Evolutionary conservation across 1,140 invertebrate species (phyloP), one percentile per base, ranked within the genome.

Genomic region (Chelonus insularis): DNA sequence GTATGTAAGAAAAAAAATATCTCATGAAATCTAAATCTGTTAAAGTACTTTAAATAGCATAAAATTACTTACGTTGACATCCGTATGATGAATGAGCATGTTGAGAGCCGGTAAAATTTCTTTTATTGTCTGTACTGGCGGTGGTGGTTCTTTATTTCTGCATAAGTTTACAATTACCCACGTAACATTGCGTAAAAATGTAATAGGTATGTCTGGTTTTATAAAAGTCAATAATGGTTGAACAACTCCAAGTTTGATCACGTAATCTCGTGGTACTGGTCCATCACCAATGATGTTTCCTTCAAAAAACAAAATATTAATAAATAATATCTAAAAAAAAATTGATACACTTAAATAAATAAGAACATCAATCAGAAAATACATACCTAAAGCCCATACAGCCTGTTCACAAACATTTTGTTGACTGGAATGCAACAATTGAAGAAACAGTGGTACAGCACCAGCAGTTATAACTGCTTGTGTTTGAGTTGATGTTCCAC

Each of bases 341-440:
- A 14, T 57, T 18, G n/a, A 48, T n/a, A n/a, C n/a, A n/a, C n/a
- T n/a, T n/a, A n/a, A n/a, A n/a, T n/a, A n/a, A n/a, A n/a, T n/a
- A n/a, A n/a, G n/a, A n/a, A n/a, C n/a, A n/a, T n/a, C n/a, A 36
- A 37, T 50, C 25, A 32, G 11, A 14, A 47, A 21, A 29, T 25
- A 32, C 47, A 20, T 88, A 83, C 94, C 96, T 74, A 99, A 84
- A 23, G 97, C 97, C 97, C 97, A 99, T 0, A 99, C 96, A 41
- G 97, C 95, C 81, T 99, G 97, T 83, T 99, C 97, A 77, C 96
- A 98, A 9, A 99, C 97, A 84, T 97, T 99, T 72, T 96, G 94
- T 81, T 97, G 95, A 51, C 89, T 88, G 25, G 96, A 99, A 75
- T 88, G 84, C 14, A 99, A 84, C 51, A 99, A 84, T 72, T 93